These are phyloP conservation scores for Nixonia krombeini DNA, from an alignment of 1,140 invertebrate species.

Conservation along the genomic window DNA sequence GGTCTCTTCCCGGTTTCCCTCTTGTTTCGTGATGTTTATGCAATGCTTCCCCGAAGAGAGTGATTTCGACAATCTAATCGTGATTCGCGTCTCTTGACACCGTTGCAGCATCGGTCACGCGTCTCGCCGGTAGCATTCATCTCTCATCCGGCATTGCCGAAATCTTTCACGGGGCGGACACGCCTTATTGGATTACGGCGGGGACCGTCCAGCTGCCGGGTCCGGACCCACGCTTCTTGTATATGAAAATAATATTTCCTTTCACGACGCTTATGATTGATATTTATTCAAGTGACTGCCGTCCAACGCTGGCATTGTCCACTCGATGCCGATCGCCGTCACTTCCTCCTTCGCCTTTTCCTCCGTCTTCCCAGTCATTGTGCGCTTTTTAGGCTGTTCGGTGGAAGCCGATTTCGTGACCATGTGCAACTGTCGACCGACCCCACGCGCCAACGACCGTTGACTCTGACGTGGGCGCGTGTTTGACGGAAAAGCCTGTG, in stretches of 20 bases:
- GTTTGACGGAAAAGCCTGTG: too few relatives aligned
- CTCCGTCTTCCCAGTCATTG: conserved; percentile 27
- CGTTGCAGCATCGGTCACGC: too few relatives aligned
- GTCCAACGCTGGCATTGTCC: conserved; percentile 27
- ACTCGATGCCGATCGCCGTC: conserved; percentile 24
- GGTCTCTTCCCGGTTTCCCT: conserved; percentile 8
- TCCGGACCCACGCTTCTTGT: neutral
- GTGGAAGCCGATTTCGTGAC: conserved; percentile 31
- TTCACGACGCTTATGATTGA: conserved; percentile 46
- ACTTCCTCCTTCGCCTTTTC: conserved; percentile 26
- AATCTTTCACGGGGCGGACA: conserved; percentile 34
- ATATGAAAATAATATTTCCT: conserved; percentile 54
- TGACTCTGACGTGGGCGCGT: conserved; percentile 40
- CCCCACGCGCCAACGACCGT: too few relatives aligned
- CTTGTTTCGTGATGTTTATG: conserved; percentile 11
- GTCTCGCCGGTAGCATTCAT: too few relatives aligned
- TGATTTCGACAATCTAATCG: too few relatives aligned
- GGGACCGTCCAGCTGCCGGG: conserved; percentile 36
- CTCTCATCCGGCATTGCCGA: conserved; percentile 17
- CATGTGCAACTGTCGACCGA: too few relatives aligned
- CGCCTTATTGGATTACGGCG: conserved; percentile 48
- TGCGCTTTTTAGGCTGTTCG: conserved; percentile 23
- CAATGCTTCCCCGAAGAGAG: neutral
- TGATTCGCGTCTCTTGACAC: too few relatives aligned
- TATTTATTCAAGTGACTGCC: conserved; percentile 50